These are phyloP conservation scores for Amphiprion ocellaris DNA, from an alignment of 2,113 vertebrate species.

Conservation along the genomic window DNA sequence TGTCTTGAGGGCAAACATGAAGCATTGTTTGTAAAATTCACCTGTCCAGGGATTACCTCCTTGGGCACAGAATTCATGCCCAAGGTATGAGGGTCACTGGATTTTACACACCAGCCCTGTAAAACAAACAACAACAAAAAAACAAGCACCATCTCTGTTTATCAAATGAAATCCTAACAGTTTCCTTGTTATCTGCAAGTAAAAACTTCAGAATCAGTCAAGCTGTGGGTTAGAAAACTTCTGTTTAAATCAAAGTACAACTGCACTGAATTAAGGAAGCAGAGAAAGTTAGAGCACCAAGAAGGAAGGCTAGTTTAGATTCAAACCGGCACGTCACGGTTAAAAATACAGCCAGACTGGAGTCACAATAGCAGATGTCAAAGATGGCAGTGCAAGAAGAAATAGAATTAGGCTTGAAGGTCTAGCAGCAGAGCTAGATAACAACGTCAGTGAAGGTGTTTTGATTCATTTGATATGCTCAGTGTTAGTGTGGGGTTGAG, in stretches of 20 bases:
- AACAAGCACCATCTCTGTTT: constrained; percentile 63
- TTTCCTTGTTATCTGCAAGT: background rate
- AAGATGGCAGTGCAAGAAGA: constrained; percentile 58
- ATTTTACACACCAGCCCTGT: constrained; percentile 89
- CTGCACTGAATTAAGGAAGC: background rate
- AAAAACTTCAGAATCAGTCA: background rate
- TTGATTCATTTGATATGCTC: constrained; percentile 63
- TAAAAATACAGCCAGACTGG: constrained; percentile 49
- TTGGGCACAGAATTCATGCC: constrained; percentile 85
- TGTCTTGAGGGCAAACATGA: constrained; percentile 5
- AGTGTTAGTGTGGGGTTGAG: constrained; percentile 35
- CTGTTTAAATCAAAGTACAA: background rate
- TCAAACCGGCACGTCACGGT: constrained; percentile 32
- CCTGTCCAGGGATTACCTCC: constrained; percentile 89
- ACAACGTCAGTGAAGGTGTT: constrained; percentile 53
- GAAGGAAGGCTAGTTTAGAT: constrained; percentile 35
- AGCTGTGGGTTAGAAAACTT: background rate
- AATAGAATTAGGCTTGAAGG: constrained; percentile 57
- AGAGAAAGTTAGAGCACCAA: background rate
- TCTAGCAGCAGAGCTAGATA: constrained; percentile 56
- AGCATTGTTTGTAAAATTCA: constrained; percentile 63
- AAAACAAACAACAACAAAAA: constrained; percentile 72
- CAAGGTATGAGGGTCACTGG: constrained; percentile 83
- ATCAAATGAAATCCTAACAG: constrained; percentile 1
- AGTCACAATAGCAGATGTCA: constrained; percentile 70